phyloP scores from a whole-genome alignment of 1,140 invertebrate genomes.

The Lordiphosa clarofinis region DNA sequence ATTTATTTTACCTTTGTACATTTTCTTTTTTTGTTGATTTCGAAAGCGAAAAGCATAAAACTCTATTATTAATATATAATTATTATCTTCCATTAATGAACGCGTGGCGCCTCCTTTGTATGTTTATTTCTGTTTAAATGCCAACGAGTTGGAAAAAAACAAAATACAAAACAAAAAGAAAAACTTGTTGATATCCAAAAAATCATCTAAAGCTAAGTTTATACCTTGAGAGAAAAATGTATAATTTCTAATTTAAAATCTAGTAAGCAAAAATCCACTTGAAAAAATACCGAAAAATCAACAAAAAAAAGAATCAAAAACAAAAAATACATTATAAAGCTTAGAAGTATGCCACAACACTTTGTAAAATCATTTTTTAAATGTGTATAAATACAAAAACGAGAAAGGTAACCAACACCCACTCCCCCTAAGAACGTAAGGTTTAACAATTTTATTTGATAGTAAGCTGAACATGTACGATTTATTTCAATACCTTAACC shows the following conservation, averaged over 20 bases:
- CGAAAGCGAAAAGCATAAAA: slow-evolving; percentile 37
- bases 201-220: slow-evolving; percentile 62
- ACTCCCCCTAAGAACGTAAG: slow-evolving; percentile 43
- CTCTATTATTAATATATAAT: slow-evolving; percentile 19
- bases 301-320: slow-evolving; percentile 34
- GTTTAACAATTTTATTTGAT: slow-evolving; percentile 50
- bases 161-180: slow-evolving; percentile 14
- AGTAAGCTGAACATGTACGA: slow-evolving; percentile 58
- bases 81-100: slow-evolving; percentile 55
- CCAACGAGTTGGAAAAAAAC: slow-evolving; percentile 9
- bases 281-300: slow-evolving; percentile 40
- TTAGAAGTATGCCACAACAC: slow-evolving; percentile 52
- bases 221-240: slow-evolving; percentile 51
- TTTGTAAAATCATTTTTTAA: slow-evolving; percentile 76
- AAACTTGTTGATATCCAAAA: slow-evolving; percentile 54
- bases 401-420: slow-evolving; percentile 12
- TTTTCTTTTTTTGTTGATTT: slow-evolving; percentile 51
- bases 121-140: slow-evolving; percentile 47
- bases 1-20: slow-evolving; percentile 48
- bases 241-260: slow-evolving; percentile 66
- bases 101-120: slow-evolving; percentile 58
- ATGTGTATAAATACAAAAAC: slow-evolving; percentile 55
- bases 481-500: slow-evolving; percentile 54
- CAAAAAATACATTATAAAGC: slow-evolving; percentile 29
- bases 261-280: slow-evolving; percentile 43